Conservation (phyloP, 2,113 vertebrate species). For the Myrmophylax atrothorax region DNA sequence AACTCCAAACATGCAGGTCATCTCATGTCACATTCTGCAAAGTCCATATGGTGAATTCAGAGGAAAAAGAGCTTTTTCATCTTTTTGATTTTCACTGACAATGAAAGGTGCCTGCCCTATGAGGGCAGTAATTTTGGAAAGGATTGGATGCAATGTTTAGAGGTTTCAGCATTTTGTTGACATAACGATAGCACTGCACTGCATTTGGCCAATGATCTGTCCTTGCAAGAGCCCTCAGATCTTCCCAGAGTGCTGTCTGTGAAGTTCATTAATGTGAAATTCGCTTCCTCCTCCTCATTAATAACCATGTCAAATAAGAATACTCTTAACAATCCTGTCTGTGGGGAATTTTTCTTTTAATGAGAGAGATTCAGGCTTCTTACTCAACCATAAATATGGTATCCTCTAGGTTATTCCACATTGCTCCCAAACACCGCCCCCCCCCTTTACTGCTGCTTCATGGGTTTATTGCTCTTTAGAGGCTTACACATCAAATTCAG, state of each 20-base stretch:
- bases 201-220: background rate
- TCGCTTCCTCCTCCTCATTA: conserved; percentile 35
- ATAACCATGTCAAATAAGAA: conserved; percentile 36
- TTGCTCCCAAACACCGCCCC: fast-evolving
- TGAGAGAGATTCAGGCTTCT: conserved; percentile 16
- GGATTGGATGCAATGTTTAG: background rate
- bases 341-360: conserved; percentile 39
- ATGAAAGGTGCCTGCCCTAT: background rate
- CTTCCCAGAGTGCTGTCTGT: background rate
- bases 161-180: background rate
- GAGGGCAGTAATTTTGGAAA: background rate
- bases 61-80: background rate
- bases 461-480: background rate
- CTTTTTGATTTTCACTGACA: background rate
- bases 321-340: conserved; percentile 20
- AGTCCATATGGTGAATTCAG: background rate
- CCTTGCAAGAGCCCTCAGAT: background rate
- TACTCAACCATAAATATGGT: background rate
- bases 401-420: background rate
- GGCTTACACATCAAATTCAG: background rate
- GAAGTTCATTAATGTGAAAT: conserved; percentile 24
- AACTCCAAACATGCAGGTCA: background rate
- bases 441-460: background rate
- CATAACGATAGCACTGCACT: background rate
- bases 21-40: background rate